Conservation (phyloP, 2,797 vertebrate species). For the Enteromius paludinosus region DNA sequence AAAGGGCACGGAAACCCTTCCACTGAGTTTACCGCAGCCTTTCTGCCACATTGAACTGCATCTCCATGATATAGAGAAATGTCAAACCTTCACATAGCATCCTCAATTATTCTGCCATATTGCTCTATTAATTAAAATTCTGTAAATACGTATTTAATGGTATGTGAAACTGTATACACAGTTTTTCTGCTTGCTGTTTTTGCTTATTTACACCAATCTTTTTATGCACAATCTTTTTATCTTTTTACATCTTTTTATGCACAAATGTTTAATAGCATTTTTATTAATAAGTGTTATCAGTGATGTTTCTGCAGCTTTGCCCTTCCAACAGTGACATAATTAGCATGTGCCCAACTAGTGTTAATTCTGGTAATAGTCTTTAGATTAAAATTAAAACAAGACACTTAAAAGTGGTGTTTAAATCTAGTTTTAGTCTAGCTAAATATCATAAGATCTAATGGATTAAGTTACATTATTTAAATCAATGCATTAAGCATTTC, state of each 20-base stretch:
- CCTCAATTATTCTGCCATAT: constrained; percentile 2
- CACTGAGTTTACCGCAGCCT: neutral
- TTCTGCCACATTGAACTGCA: neutral
- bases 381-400: too few species aligned
- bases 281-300: neutral
- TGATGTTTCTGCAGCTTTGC: neutral
- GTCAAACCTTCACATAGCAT: neutral
- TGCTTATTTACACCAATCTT: too few species aligned
- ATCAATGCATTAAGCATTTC: neutral
- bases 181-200: constrained; percentile 11
- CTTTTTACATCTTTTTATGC: too few species aligned
- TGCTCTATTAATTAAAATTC: neutral
- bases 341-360: neutral
- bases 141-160: constrained; percentile 2
- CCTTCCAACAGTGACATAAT: neutral
- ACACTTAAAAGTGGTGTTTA: too few species aligned
- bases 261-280: neutral
- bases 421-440: neutral
- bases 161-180: neutral
- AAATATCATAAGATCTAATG: neutral
- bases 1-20: neutral
- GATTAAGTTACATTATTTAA: neutral
- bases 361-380: neutral
- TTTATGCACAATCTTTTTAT: too few species aligned
- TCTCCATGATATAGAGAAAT: constrained; percentile 5